These are phyloP conservation scores for Anoplius nigerrimus DNA, from an alignment of 2,888 invertebrate genomes.

Conservation along the genomic window DNA sequence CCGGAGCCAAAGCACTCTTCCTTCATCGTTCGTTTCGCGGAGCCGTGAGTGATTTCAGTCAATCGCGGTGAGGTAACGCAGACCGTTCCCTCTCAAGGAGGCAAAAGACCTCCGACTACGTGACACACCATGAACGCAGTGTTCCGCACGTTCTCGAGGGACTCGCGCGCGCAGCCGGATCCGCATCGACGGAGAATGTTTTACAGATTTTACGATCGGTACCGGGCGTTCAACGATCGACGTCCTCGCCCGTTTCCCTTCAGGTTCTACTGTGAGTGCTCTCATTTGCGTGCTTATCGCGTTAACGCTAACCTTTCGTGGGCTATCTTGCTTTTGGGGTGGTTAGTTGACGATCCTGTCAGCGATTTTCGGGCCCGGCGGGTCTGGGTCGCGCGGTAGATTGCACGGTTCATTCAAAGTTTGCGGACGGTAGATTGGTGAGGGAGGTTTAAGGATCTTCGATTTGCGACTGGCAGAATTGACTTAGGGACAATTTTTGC, in stretches of 20 bases:
- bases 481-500: no score
- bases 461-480: no score
- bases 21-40: conserved; percentile 32
- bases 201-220: conserved; percentile 74
- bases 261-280: conserved; percentile 70
- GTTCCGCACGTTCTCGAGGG: conserved; percentile 34
- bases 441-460: no score
- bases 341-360: no score
- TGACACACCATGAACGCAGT: conserved; percentile 42
- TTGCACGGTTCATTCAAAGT: no score
- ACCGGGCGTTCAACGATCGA: conserved; percentile 73
- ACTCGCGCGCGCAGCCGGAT: conserved; percentile 5
- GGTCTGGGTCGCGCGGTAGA: no score
- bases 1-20: conserved; percentile 12
- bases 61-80: background rate
- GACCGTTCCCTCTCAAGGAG: conserved; percentile 32
- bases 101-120: conserved; percentile 28
- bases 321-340: no score
- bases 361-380: no score
- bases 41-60: background rate
- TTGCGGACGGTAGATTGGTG: no score
- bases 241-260: conserved; percentile 66
- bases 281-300: no score
- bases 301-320: no score
- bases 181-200: conserved; percentile 60